phyloP scores from a whole-genome alignment of 2,113 vertebrate genomes.

The Brienomyrus longianalis region DNA sequence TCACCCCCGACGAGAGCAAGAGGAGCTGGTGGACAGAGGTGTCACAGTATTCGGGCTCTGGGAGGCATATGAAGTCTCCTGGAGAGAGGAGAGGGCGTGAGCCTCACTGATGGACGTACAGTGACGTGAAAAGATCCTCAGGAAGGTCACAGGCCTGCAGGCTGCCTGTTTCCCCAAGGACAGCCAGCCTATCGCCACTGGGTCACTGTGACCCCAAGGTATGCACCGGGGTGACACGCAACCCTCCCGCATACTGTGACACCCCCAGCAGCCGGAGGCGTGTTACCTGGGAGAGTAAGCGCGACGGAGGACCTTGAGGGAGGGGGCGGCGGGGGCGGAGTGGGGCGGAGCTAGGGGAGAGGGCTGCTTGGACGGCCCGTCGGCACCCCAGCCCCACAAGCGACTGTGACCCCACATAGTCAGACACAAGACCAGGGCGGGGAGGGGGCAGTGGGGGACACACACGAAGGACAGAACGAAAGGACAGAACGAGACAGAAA shows the following conservation, averaged over 20 bases:
- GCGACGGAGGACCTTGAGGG: slow-evolving; percentile 91
- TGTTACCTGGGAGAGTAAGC: slow-evolving; percentile 96
- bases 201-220: background rate
- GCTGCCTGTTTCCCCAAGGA: background rate
- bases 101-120: background rate
- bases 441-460: slow-evolving; percentile 28
- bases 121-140: background rate
- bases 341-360: slow-evolving; percentile 86
- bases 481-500: slow-evolving; percentile 41
- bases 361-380: slow-evolving; percentile 88
- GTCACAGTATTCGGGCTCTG: slow-evolving; percentile 21
- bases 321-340: slow-evolving; percentile 86
- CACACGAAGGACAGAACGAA: slow-evolving; percentile 24
- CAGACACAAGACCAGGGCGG: slow-evolving; percentile 41
- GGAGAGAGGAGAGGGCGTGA: background rate
- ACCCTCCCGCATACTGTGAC: slow-evolving; percentile 67
- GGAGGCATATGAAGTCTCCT: background rate
- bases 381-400: slow-evolving; percentile 95
- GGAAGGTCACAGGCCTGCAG: background rate
- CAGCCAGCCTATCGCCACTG: background rate
- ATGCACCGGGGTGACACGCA: background rate
- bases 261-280: slow-evolving; percentile 61
- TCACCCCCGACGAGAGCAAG: background rate
- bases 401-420: slow-evolving; percentile 74
- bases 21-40: background rate